These are phyloP conservation scores for Drosophila nebulosa DNA, from an alignment of 1,140 invertebrate genomes.

Conservation along the genomic window DNA sequence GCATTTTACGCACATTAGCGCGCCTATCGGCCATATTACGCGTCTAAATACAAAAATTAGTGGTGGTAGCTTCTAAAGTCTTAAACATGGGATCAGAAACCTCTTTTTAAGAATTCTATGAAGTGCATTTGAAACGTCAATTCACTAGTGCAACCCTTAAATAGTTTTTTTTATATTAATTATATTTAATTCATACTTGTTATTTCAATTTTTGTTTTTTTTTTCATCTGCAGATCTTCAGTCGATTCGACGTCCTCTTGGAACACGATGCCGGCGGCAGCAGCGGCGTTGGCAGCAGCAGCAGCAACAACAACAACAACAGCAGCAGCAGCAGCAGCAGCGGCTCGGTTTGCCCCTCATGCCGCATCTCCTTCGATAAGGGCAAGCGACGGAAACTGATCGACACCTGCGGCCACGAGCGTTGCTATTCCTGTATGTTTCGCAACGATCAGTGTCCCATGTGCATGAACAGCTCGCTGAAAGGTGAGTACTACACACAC, in stretches of 20 bases:
- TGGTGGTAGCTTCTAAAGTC: too few species aligned
- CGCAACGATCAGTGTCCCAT: constrained; percentile 94
- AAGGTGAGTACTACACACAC: constrained; percentile 59
- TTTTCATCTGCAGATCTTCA: constrained; percentile 89
- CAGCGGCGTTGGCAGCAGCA: constrained; percentile 81
- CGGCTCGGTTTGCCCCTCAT: constrained; percentile 88
- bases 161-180: neutral
- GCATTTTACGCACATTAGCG: too few species aligned
- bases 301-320: constrained; percentile 77
- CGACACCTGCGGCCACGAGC: constrained; percentile 95
- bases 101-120: too few species aligned
- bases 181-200: constrained; percentile 1
- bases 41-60: too few species aligned
- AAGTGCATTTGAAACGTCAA: too few species aligned
- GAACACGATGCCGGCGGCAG: constrained; percentile 69
- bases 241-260: constrained; percentile 83
- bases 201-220: constrained; percentile 63
- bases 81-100: too few species aligned
- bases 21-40: too few species aligned
- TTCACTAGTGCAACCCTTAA: too few species aligned
- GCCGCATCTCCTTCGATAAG: constrained; percentile 96
- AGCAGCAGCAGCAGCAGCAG: constrained; percentile 49
- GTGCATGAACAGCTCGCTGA: constrained; percentile 84
- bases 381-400: constrained; percentile 96
- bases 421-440: constrained; percentile 96